These are phyloP conservation scores for Allochrocebus solatus DNA, from an alignment of 2,797 vertebrate genomes.

Conservation along the genomic window DNA sequence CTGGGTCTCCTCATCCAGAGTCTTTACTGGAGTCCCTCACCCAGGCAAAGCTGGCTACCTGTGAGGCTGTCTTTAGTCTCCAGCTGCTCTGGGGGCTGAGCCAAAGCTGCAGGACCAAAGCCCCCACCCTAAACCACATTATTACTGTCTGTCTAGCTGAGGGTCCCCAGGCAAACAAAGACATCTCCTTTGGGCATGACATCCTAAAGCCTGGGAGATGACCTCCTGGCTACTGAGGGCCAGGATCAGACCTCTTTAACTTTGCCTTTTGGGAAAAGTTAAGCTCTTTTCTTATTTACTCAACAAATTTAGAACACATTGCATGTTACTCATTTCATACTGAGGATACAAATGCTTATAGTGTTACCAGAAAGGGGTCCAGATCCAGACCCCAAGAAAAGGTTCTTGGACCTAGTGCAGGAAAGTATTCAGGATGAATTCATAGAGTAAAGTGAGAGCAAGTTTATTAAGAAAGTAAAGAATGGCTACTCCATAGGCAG, in stretches of 20 bases:
- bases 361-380: no score
- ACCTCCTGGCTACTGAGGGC: neutral
- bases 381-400: no score
- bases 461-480: no score
- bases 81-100: neutral
- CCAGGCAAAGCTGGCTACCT: no score
- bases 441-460: no score
- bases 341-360: neutral
- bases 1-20: neutral
- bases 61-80: neutral
- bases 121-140: neutral
- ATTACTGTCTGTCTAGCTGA: neutral
- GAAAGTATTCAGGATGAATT: no score
- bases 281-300: neutral
- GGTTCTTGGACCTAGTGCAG: no score
- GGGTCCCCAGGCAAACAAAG: neutral
- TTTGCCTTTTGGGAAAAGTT: neutral
- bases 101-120: neutral
- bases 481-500: no score
- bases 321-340: neutral
- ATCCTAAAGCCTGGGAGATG: neutral
- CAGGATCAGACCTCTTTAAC: neutral
- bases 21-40: neutral
- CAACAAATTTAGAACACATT: neutral
- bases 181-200: neutral